A percentile compares a stretch with the other conserved stretches of the same genome.
phyloP scores from a whole-genome alignment of 2,797 vertebrate species.

The Parauchenoglanis punctatus region DNA sequence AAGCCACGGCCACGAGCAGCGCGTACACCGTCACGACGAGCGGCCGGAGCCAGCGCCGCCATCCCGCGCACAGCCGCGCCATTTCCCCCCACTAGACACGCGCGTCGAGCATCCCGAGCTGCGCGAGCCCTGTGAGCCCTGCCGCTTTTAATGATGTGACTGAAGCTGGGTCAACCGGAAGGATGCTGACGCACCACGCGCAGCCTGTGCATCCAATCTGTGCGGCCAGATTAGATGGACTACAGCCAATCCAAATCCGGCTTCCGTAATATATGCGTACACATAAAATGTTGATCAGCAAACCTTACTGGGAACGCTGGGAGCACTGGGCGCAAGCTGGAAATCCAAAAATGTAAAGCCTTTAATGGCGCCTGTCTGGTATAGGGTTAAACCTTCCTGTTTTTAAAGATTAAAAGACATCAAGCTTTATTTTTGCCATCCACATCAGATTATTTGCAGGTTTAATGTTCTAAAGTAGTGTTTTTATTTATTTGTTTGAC shows the following conservation, averaged over 20 bases:
- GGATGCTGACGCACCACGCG: slow-evolving; percentile 25
- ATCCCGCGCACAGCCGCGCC: slow-evolving; percentile 91
- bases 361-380: not conserved
- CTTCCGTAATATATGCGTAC: too few relatives aligned
- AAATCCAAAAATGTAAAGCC: not conserved
- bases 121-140: not conserved
- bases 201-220: slow-evolving; percentile 9
- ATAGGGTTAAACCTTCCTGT: not conserved
- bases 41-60: slow-evolving; percentile 93
- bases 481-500: not conserved
- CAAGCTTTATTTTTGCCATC: not conserved
- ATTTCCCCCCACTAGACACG: slow-evolving; percentile 66
- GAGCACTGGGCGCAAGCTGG: not conserved
- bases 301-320: not conserved
- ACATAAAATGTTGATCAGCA: not conserved
- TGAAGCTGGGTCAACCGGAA: not conserved
- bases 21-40: slow-evolving; percentile 86
- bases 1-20: slow-evolving; percentile 80
- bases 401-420: not conserved
- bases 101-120: slow-evolving; percentile 1
- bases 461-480: not conserved
- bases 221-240: not conserved
- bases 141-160: not conserved
- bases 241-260: not conserved
- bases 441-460: not conserved